Conservation (phyloP, 2,888 invertebrate species). For the Drosophila atroscutellata region DNA sequence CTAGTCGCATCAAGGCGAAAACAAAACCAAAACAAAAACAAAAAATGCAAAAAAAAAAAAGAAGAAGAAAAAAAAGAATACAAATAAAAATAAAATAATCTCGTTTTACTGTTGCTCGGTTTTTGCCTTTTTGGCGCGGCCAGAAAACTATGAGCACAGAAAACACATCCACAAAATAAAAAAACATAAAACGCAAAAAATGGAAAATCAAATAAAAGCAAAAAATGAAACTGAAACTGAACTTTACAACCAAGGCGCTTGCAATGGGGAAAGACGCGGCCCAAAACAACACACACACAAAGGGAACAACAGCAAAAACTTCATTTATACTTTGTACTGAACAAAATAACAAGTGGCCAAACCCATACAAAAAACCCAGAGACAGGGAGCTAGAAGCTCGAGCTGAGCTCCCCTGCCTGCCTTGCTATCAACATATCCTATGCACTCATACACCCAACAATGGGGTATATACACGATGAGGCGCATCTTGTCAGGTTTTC, state of each 20-base stretch:
- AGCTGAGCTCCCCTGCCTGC: not conserved
- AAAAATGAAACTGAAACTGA: slow-evolving; percentile 47
- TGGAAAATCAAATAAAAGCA: slow-evolving; percentile 28
- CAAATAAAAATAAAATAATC: slow-evolving; percentile 36
- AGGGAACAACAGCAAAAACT: slow-evolving; percentile 64
- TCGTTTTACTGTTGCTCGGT: slow-evolving; percentile 77
- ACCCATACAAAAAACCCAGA: slow-evolving; percentile 12
- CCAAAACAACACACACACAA: slow-evolving; percentile 19
- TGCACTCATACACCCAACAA: not conserved
- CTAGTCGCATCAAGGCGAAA: slow-evolving; percentile 39
- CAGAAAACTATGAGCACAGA: slow-evolving; percentile 64
- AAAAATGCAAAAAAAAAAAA: slow-evolving; percentile 21
- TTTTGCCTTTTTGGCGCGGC: slow-evolving; percentile 73
- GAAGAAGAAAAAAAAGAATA: slow-evolving; percentile 19
- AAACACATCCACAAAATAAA: slow-evolving; percentile 21
- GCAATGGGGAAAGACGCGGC: slow-evolving; percentile 34
- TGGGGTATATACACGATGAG: not conserved
- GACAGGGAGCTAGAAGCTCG: not conserved
- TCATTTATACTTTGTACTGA: slow-evolving; percentile 73
- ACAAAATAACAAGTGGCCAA: slow-evolving; percentile 65
- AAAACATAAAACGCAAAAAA: slow-evolving; percentile 16
- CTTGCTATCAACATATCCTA: slow-evolving; percentile 24
- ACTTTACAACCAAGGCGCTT: slow-evolving; percentile 58
- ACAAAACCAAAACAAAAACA: slow-evolving; percentile 6
- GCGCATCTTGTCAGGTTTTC: not conserved